Evolutionary conservation across 2,888 invertebrate species (phyloP), one percentile per base, ranked within the genome.

Genomic region (Ceraclea dissimilis): DNA sequence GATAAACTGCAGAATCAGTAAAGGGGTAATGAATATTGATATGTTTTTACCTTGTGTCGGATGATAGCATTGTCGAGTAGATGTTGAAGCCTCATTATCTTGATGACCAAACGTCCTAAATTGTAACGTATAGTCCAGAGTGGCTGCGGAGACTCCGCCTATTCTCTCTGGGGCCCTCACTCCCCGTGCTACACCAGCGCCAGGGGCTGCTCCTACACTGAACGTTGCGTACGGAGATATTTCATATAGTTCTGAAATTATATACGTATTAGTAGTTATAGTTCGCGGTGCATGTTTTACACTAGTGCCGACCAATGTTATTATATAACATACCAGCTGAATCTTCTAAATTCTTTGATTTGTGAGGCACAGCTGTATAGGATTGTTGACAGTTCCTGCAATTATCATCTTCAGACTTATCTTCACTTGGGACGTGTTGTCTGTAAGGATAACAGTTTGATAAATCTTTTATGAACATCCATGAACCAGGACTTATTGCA

Each of bases 331-430:
- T 52, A 58, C 54, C 54, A 48, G 54, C 47, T 21, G 54, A 58
- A 33, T 54, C 54, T 13, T 69, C 70, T 16, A 66, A 60, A 21
- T 66, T 53, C 61, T 70, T 70, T 26, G 64, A 69, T 60, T 75
- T 79, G n/a, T 76, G 72, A 1, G 78, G 78, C 1, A 78, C 76
- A 19, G 78, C 75, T 1, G 77, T 75, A 59, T 78, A 78, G 21
- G 78, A 74, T 63, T 78, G 78, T 63, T 78, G 77, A 59, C 69
- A 69, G 65, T 77, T 78, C 47, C 74, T 68, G 54, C 74, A 69
- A 61, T 60, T 58, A 22, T 61, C 61, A 19, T 61, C 59, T 49
- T 61, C 61, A 8, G 59, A 56, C 17, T 59, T 61, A 39, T 59
- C 56, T 16, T 50, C 54, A 11, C 26, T 53, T 43, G 59, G 57